Percentiles rank a stretch among this genome's conserved stretches.
phyloP scores from a whole-genome alignment of 1,140 invertebrate species.

The Protaetia brevitarsis region DNA sequence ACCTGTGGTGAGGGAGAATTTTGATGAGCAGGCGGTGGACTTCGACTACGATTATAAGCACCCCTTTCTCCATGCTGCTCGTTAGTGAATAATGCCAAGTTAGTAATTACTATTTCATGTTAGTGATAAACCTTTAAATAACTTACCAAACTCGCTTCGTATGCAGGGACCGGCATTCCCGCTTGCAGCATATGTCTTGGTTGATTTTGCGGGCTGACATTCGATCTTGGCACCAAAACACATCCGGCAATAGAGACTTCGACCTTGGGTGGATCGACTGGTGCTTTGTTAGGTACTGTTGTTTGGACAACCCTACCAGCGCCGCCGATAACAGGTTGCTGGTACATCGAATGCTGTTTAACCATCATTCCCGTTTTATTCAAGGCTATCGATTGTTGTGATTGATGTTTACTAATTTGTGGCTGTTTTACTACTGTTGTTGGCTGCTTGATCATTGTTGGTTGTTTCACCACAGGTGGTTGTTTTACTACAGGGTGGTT shows the following conservation, averaged over 20 bases:
- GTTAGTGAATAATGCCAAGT: constrained; percentile 36
- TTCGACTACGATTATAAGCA: constrained; percentile 55
- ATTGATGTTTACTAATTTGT: constrained; percentile 5
- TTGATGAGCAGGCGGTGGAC: constrained; percentile 77
- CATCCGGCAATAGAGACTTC: constrained; percentile 50
- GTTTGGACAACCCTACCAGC: constrained; percentile 24
- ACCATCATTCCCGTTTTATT: constrained; percentile 4
- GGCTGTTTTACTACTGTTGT: not conserved
- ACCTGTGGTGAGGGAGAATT: constrained; percentile 77
- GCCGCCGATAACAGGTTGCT: constrained; percentile 29
- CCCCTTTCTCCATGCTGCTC: constrained; percentile 52
- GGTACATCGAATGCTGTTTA: constrained; percentile 40
- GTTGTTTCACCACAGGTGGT: constrained; percentile 21
- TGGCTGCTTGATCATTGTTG: not conserved
- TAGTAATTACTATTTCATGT: constrained; percentile 28
- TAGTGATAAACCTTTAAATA: constrained; percentile 17
- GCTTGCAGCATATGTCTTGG: constrained; percentile 54
- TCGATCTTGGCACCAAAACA: constrained; percentile 59
- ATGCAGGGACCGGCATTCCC: constrained; percentile 58
- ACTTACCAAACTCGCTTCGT: constrained; percentile 70
- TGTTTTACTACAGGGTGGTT: constrained; percentile 29
- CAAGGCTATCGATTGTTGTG: not conserved
- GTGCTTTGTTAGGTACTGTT: constrained; percentile 35
- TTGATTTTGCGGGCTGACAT: constrained; percentile 59
- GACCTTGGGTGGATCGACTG: constrained; percentile 56